These are phyloP conservation scores for Pristionchus exspectatus DNA, from an alignment of 2,888 invertebrate species.

Conservation along the genomic window DNA sequence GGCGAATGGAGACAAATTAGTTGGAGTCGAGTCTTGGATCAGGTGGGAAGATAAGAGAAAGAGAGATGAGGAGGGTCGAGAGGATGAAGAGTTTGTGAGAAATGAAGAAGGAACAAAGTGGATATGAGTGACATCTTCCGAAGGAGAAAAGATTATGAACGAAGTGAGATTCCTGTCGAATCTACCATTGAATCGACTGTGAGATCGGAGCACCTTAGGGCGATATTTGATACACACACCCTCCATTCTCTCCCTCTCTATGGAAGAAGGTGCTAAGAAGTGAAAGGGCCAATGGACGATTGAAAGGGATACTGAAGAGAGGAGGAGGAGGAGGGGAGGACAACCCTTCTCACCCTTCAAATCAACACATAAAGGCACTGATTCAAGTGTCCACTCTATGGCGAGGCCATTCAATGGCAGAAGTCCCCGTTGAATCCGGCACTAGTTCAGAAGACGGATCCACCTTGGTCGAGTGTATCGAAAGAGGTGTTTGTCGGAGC, in stretches of 20 bases:
- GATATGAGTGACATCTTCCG: not conserved
- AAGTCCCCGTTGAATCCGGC: not conserved
- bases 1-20: constrained; percentile 41
- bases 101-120: constrained; percentile 31
- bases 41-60: constrained; percentile 17
- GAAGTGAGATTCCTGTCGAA: constrained; percentile 14
- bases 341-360: constrained; percentile 33
- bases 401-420: not conserved
- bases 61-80: constrained; percentile 15
- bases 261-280: constrained; percentile 47
- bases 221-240: constrained; percentile 46
- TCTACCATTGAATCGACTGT: not conserved
- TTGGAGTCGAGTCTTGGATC: constrained; percentile 24
- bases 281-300: constrained; percentile 35
- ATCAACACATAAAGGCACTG: constrained; percentile 48
- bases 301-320: constrained; percentile 48
- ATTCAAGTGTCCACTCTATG: constrained; percentile 39
- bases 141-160: constrained; percentile 16
- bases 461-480: not conserved
- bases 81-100: constrained; percentile 2
- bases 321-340: not conserved
- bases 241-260: not conserved
- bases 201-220: constrained; percentile 22
- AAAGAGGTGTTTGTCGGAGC: not conserved
- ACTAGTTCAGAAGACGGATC: constrained; percentile 4